Conservation (phyloP, 2,797 vertebrate species). For the Balearica regulorum region DNA sequence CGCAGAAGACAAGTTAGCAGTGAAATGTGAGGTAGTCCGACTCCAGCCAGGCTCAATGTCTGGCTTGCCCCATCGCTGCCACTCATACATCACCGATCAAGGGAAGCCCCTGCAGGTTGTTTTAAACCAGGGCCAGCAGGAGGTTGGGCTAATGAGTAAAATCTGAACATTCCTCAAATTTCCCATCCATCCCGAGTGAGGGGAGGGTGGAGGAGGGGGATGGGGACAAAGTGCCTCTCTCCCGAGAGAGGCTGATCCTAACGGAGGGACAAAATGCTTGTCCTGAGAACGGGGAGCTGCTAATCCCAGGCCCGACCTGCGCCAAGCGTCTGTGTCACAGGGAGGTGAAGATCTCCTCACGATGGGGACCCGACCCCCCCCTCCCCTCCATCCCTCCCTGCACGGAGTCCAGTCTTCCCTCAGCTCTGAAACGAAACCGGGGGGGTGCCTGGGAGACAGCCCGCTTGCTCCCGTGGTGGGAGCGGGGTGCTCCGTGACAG, state of each 20-base stretch:
- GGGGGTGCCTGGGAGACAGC: not conserved
- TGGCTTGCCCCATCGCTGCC: constrained; percentile 56
- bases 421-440: not conserved
- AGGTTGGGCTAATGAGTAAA: constrained; percentile 87
- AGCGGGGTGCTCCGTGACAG: fast-evolving
- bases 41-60: constrained; percentile 71
- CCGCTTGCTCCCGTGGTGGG: not conserved
- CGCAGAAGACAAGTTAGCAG: constrained; percentile 23
- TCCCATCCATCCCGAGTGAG: constrained; percentile 48
- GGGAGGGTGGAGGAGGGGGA: constrained; percentile 40
- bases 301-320: not conserved
- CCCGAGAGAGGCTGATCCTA: not conserved
- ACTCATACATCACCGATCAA: constrained; percentile 82
- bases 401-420: fast-evolving
- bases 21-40: constrained; percentile 19
- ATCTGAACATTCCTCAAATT: constrained; percentile 69
- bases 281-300: not conserved
- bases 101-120: constrained; percentile 75
- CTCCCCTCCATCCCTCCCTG: not conserved
- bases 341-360: not conserved
- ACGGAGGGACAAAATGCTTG: not conserved
- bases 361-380: not conserved
- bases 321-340: fast-evolving
- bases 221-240: not conserved
- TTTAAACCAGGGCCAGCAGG: constrained; percentile 79